These are phyloP conservation scores for Chironomus striatipennis DNA, from an alignment of 1,140 invertebrate genomes.

Conservation along the genomic window DNA sequence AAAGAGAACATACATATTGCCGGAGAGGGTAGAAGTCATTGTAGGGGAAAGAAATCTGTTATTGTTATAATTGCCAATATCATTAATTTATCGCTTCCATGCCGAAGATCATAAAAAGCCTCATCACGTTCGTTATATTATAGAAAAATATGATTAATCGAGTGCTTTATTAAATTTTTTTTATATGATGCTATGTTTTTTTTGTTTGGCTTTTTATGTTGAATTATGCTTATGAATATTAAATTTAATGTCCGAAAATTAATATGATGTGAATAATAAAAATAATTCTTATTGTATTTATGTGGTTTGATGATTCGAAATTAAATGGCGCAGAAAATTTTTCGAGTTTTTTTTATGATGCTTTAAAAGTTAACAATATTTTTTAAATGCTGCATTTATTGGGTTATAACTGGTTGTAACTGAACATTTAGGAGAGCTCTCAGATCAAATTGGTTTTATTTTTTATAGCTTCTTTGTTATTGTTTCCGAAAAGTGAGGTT, in stretches of 20 bases:
- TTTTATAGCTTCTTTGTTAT: no score
- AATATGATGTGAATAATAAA: slow-evolving; percentile 15
- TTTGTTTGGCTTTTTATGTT: not conserved
- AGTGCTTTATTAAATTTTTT: slow-evolving; percentile 15
- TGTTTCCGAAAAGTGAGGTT: no score
- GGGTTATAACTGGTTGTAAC: no score
- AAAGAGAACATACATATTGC: not conserved
- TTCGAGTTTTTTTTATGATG: not conserved
- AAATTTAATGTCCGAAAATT: slow-evolving; percentile 9
- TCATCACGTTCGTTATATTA: slow-evolving; percentile 17
- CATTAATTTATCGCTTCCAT: slow-evolving; percentile 23
- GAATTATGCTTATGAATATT: slow-evolving; percentile 14
- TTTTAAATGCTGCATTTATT: no score
- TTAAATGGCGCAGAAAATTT: not conserved
- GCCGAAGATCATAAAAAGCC: slow-evolving; percentile 22
- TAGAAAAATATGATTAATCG: slow-evolving; percentile 9
- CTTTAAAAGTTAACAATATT: no score
- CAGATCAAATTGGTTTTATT: no score
- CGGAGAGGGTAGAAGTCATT: not conserved
- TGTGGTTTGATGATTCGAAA: not conserved
- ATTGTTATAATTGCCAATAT: slow-evolving; percentile 22
- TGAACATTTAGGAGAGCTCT: no score
- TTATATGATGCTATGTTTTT: not conserved
- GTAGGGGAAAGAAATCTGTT: slow-evolving; percentile 21
- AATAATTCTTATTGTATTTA: not conserved